Conservation (phyloP, 2,113 vertebrate species). For the Machaerirhynchus nigripectus region DNA sequence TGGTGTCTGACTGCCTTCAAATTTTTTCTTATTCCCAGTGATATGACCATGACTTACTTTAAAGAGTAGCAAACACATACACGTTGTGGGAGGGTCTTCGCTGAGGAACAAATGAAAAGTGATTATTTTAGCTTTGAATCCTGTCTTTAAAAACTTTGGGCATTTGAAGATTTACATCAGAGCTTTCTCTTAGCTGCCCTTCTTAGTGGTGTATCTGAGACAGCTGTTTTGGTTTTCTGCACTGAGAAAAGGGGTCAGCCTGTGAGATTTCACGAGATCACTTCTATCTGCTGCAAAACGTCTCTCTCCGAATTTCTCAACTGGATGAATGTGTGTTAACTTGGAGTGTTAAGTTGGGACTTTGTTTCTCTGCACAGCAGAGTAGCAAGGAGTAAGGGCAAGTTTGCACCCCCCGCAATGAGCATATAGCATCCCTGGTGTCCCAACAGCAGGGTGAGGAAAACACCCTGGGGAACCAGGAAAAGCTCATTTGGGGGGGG, state of each 20-base stretch:
- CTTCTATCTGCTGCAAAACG: not conserved
- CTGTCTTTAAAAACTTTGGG: not conserved
- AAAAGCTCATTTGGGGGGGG: not conserved
- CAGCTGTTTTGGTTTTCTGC: not conserved
- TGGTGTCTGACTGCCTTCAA: not conserved
- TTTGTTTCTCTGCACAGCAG: not conserved
- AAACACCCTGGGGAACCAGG: not conserved
- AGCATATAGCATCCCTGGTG: fast-evolving
- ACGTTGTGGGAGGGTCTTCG: not conserved
- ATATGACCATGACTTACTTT: not conserved
- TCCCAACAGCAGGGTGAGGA: not conserved
- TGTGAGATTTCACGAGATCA: not conserved
- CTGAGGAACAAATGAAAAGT: not conserved
- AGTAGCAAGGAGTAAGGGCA: fast-evolving
- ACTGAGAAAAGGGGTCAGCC: not conserved
- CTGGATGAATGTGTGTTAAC: fast-evolving
- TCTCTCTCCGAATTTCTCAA: not conserved
- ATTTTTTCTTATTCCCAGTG: not conserved
- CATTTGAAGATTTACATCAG: not conserved
- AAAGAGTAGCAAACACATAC: not conserved
- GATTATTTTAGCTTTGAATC: not conserved
- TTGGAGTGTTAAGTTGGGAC: too few species aligned
- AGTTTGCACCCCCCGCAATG: fast-evolving
- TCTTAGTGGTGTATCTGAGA: not conserved
- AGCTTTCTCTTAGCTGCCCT: not conserved